These are phyloP conservation scores for Parnassius apollo DNA, from an alignment of 2,888 invertebrate species.

Conservation along the genomic window DNA sequence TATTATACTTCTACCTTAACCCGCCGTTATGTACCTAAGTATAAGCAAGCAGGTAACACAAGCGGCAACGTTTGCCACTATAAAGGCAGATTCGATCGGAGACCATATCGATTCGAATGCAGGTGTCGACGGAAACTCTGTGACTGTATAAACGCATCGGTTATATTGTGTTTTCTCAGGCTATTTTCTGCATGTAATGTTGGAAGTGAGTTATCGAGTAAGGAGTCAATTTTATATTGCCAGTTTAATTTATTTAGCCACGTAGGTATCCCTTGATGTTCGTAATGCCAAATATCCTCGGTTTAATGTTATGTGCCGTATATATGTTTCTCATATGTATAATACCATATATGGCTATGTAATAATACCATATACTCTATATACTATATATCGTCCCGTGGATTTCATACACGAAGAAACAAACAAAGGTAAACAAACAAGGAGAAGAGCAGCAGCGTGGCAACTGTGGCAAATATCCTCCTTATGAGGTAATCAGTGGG, in stretches of 20 bases:
- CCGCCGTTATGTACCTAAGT: conserved; percentile 52
- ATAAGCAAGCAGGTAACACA: conserved; percentile 62
- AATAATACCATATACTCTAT: no score
- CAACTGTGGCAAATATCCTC: no score
- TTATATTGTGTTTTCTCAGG: conserved; percentile 8
- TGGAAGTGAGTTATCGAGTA: conserved; percentile 1
- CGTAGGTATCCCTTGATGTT: no score
- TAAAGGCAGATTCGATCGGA: conserved; percentile 59
- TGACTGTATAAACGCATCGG: conserved; percentile 31
- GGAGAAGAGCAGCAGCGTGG: no score
- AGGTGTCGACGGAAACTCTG: conserved; percentile 49
- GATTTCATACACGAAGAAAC: no score
- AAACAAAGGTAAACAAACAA: no score
- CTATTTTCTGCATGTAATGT: conserved; percentile 2
- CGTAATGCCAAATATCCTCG: no score
- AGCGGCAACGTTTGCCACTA: conserved; percentile 65
- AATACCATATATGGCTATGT: no score
- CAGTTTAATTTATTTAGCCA: background rate
- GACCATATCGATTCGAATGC: conserved; percentile 52
- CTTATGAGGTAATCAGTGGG: no score
- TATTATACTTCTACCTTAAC: conserved; percentile 44
- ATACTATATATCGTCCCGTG: no score
- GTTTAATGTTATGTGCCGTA: no score
- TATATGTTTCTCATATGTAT: no score
- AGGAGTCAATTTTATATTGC: conserved; percentile 3